Evolutionary conservation across 30 jellyfish, hydroid and myxozoan species (phyloP).

Genomic region (Rhopilema esculentum): DNA sequence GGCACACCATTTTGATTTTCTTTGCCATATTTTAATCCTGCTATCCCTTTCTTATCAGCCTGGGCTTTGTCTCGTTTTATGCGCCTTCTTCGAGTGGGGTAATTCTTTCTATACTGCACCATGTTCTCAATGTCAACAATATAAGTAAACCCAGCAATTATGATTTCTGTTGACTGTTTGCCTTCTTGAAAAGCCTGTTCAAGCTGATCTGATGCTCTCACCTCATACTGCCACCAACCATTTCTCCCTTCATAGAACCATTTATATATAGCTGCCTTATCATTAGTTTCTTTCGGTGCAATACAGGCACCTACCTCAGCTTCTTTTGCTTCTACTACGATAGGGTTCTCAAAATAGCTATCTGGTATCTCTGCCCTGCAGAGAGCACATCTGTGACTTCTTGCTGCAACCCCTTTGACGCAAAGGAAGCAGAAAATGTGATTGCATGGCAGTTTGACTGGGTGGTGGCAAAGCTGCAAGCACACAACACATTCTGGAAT

Average conservation of each 20-base stretch:
- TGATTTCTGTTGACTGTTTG: conserved; percentile 73
- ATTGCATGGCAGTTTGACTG: conserved; percentile 87
- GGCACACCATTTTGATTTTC: neutral
- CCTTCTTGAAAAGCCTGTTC: conserved; percentile 79
- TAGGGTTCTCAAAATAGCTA: conserved; percentile 85
- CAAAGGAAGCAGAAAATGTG: conserved; percentile 95
- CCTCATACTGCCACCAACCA: conserved; percentile 99
- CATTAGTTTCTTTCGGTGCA: conserved; percentile 7
- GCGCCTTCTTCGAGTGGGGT: conserved; percentile 84
- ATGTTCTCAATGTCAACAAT: conserved; percentile 82
- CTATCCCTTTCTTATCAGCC: conserved; percentile 89
- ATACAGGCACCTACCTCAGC: neutral
- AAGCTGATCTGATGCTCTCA: conserved; percentile 80
- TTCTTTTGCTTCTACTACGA: conserved; percentile 76
- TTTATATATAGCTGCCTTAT: conserved; percentile 21
- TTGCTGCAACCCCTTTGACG: conserved; percentile 91
- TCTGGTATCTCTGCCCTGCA: conserved; percentile 92
- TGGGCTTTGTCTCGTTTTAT: conserved; percentile 79
- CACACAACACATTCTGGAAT: conserved; percentile 97
- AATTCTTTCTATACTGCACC: conserved; percentile 84
- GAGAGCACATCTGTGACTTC: conserved; percentile 92
- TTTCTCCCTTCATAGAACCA: conserved; percentile 99
- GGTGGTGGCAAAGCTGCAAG: conserved; percentile 88
- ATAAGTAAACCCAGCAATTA: conserved; percentile 89
- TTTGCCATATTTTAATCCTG: conserved; percentile 73